phyloP scores from a whole-genome alignment of 2,113 vertebrate genomes.

The Cnemophilus loriae region DNA sequence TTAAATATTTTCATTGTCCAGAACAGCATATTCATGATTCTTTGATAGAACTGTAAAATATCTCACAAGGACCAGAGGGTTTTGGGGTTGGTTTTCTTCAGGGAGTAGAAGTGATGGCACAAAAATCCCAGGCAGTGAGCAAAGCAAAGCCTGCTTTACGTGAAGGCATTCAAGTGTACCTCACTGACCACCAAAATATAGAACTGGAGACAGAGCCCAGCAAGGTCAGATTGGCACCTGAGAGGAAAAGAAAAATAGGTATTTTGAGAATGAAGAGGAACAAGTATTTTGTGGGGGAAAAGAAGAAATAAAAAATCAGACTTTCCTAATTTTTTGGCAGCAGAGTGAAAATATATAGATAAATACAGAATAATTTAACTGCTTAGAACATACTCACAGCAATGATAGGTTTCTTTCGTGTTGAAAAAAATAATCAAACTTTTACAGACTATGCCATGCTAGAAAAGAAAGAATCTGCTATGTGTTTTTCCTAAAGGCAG shows the following conservation, averaged over 20 bases:
- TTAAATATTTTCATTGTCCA: neutral
- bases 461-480: neutral
- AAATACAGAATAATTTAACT: neutral
- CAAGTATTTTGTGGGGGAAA: neutral
- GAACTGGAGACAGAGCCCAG: neutral
- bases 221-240: neutral
- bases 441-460: neutral
- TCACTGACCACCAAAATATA: neutral
- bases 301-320: neutral
- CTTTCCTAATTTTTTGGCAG: neutral
- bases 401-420: neutral
- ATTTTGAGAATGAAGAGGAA: neutral
- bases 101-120: neutral
- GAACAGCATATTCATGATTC: neutral
- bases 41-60: neutral
- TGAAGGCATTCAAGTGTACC: neutral
- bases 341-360: neutral
- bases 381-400: neutral
- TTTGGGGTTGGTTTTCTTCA: neutral
- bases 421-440: neutral
- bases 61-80: neutral
- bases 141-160: neutral
- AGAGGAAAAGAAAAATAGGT: neutral
- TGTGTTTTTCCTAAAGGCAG: neutral
- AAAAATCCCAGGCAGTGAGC: neutral